Evolutionary conservation across 1,140 invertebrate genomes (phyloP).

Genomic region (Lysiphlebus fabarum): DNA sequence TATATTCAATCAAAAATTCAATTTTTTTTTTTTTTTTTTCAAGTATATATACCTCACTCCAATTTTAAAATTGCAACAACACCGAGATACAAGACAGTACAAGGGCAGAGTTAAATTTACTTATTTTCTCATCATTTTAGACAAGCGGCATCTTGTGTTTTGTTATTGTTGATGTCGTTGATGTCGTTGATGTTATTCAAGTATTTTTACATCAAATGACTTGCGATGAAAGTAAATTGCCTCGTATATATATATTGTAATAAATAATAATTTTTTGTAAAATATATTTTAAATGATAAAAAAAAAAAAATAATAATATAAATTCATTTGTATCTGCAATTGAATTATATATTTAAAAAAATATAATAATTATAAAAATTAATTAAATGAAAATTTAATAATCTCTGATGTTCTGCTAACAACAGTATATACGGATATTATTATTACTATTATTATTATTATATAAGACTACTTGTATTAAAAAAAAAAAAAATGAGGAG

Average conservation of each 20-base stretch:
- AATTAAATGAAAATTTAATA: slow-evolving; percentile 14
- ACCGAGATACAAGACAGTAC: slow-evolving; percentile 25
- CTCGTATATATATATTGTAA: too few relatives aligned
- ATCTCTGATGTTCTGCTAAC: not conserved
- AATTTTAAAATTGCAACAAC: slow-evolving; percentile 13
- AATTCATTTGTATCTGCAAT: too few relatives aligned
- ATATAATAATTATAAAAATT: slow-evolving; percentile 3
- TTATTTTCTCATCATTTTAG: slow-evolving; percentile 53
- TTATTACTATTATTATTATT: too few relatives aligned
- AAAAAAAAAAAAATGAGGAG: too few relatives aligned
- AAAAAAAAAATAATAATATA: too few relatives aligned
- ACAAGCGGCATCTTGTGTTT: slow-evolving; percentile 47
- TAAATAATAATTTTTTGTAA: too few relatives aligned
- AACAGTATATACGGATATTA: too few relatives aligned
- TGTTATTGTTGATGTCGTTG: slow-evolving; percentile 4
- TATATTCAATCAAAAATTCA: not conserved
- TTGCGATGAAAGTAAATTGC: slow-evolving; percentile 50
- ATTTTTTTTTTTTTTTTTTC: not conserved
- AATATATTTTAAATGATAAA: too few relatives aligned
- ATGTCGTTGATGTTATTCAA: not conserved
- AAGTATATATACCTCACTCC: slow-evolving; percentile 2
- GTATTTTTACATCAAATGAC: slow-evolving; percentile 43
- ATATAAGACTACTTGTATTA: too few relatives aligned
- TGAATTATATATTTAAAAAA: too few relatives aligned
- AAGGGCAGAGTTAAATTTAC: slow-evolving; percentile 48